Evolutionary conservation across 2,113 vertebrate genomes (phyloP).

Genomic region (Gymnarchus niloticus): DNA sequence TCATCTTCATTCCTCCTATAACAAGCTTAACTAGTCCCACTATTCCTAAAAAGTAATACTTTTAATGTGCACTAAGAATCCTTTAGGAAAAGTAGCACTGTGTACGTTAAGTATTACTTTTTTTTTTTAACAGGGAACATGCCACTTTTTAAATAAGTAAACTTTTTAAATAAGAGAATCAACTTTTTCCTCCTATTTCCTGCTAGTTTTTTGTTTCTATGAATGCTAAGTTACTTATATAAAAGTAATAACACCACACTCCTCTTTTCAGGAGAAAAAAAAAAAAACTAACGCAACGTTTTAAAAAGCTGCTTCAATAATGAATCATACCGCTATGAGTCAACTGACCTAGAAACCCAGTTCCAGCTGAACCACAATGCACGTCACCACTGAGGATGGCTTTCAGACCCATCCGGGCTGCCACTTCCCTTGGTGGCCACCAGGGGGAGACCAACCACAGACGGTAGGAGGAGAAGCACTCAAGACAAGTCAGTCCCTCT

Average conservation of each 20-base stretch:
- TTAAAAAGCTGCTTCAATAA: background rate
- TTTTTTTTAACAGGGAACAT: background rate
- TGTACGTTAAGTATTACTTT: background rate
- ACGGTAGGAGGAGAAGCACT: background rate
- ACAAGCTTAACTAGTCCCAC: too few relatives aligned
- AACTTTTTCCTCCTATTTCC: too few relatives aligned
- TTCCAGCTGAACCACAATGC: background rate
- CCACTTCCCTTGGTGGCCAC: background rate
- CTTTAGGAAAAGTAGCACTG: background rate
- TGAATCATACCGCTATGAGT: background rate
- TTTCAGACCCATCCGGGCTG: too few relatives aligned
- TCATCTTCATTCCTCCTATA: too few relatives aligned
- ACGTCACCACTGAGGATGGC: background rate
- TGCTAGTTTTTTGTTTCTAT: background rate
- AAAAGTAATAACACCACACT: background rate
- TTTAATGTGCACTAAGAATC: too few relatives aligned
- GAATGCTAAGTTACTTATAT: background rate
- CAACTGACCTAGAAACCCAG: conserved; percentile 22
- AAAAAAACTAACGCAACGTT: background rate
- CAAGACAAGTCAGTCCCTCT: background rate
- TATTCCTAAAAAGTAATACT: too few relatives aligned
- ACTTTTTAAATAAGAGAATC: background rate
- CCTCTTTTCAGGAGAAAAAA: background rate
- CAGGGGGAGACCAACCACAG: background rate
- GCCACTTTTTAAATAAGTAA: background rate